Evolutionary conservation across 1,140 invertebrate genomes (phyloP).

Genomic region (Physella acuta): DNA sequence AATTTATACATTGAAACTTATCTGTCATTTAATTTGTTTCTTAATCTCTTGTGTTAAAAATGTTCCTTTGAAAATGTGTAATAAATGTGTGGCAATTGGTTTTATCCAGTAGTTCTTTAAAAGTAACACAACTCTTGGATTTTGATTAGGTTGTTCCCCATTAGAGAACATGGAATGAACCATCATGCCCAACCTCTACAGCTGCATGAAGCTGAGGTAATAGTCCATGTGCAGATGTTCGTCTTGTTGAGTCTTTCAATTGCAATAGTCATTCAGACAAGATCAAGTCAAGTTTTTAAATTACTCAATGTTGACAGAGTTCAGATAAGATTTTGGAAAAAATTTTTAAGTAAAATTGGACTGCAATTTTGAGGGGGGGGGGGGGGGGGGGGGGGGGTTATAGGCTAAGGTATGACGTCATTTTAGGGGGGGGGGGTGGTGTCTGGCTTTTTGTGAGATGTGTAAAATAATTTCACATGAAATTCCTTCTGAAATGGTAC

Average conservation of each 20-base stretch:
- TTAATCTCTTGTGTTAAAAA: neutral
- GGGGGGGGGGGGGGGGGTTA: neutral
- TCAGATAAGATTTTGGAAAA: neutral
- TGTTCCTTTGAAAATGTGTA: neutral
- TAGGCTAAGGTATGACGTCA: too few species aligned
- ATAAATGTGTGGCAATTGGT: neutral
- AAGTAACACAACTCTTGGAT: too few species aligned
- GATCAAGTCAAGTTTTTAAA: neutral
- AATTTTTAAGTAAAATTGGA: neutral
- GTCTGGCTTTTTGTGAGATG: too few species aligned
- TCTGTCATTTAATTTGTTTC: neutral
- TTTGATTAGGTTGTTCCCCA: slow-evolving; percentile 53
- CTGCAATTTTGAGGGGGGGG: neutral
- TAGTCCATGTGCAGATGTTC: neutral
- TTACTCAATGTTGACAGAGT: neutral
- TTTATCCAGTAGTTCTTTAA: too few species aligned
- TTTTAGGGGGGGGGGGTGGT: too few species aligned
- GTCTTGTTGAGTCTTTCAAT: neutral
- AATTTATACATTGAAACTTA: too few species aligned
- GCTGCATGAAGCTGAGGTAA: slow-evolving; percentile 50
- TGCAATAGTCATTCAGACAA: neutral
- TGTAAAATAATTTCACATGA: too few species aligned
- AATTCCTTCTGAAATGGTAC: neutral
- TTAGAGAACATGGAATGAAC: slow-evolving; percentile 54
- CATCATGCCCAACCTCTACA: slow-evolving; percentile 52